These are phyloP conservation scores for Polyommatus icarus DNA, from an alignment of 2,888 invertebrate species.

Conservation along the genomic window DNA sequence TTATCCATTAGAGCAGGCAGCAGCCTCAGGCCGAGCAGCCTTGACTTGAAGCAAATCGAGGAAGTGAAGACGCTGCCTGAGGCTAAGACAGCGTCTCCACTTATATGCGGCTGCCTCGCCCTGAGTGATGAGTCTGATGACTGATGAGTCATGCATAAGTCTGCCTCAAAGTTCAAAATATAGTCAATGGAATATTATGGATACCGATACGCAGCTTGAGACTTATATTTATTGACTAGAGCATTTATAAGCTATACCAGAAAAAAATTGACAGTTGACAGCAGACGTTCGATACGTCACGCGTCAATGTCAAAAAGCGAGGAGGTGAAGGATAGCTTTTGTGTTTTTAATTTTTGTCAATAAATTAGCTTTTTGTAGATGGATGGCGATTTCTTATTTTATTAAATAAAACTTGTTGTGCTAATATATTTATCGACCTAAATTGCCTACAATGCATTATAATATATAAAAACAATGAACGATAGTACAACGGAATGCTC, in stretches of 20 bases:
- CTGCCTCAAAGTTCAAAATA: too few relatives aligned
- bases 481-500: conserved; percentile 81
- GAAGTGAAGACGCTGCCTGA: too few relatives aligned
- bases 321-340: conserved; percentile 22
- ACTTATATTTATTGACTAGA: too few relatives aligned
- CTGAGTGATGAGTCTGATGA: too few relatives aligned
- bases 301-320: conserved; percentile 10
- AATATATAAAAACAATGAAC: conserved; percentile 76
- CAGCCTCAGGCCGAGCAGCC: too few relatives aligned
- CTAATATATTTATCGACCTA: conserved; percentile 48
- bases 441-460: conserved; percentile 57
- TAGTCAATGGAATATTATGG: too few relatives aligned
- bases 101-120: too few relatives aligned
- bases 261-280: neutral
- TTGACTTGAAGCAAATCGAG: too few relatives aligned
- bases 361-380: conserved; percentile 43
- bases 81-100: too few relatives aligned
- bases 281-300: neutral
- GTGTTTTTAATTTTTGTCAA: conserved; percentile 37
- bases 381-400: conserved; percentile 40
- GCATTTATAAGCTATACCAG: neutral
- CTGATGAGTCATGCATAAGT: too few relatives aligned
- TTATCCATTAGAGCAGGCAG: too few relatives aligned
- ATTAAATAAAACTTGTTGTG: conserved; percentile 37
- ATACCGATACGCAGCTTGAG: too few relatives aligned